These are phyloP conservation scores for Drosophila repleta DNA, from an alignment of 1,140 invertebrate species.

Conservation along the genomic window DNA sequence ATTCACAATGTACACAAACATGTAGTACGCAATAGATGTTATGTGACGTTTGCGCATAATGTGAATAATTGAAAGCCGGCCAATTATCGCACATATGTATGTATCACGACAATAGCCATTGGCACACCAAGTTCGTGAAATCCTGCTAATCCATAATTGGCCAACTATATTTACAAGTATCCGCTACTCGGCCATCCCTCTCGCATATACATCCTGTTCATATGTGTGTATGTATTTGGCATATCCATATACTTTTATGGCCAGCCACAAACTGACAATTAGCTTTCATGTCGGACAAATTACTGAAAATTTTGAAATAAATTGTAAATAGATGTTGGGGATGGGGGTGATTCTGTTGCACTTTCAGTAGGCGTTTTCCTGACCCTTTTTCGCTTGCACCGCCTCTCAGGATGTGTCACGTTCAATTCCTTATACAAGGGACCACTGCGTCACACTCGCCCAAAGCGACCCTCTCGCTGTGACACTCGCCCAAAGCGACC, in stretches of 20 bases:
- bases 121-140: conserved; percentile 1
- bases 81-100: conserved; percentile 60
- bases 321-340: too few relatives aligned
- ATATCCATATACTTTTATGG: not conserved
- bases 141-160: not conserved
- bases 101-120: conserved; percentile 64
- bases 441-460: too few relatives aligned
- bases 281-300: not conserved
- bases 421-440: too few relatives aligned
- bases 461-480: too few relatives aligned
- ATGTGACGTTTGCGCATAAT: conserved; percentile 46
- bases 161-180: not conserved
- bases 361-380: too few relatives aligned
- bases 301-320: too few relatives aligned
- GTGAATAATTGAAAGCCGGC: conserved; percentile 66
- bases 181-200: not conserved
- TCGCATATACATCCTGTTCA: not conserved
- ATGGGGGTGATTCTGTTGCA: too few relatives aligned
- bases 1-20: not conserved
- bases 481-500: too few relatives aligned
- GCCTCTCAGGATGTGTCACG: too few relatives aligned
- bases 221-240: not conserved
- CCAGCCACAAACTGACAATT: not conserved
- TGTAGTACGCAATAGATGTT: too few relatives aligned
- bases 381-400: too few relatives aligned